Evolutionary conservation across 2,797 vertebrate species (phyloP), one percentile per base, ranked within the genome.

Genomic region (Phoxinus dragarum): DNA sequence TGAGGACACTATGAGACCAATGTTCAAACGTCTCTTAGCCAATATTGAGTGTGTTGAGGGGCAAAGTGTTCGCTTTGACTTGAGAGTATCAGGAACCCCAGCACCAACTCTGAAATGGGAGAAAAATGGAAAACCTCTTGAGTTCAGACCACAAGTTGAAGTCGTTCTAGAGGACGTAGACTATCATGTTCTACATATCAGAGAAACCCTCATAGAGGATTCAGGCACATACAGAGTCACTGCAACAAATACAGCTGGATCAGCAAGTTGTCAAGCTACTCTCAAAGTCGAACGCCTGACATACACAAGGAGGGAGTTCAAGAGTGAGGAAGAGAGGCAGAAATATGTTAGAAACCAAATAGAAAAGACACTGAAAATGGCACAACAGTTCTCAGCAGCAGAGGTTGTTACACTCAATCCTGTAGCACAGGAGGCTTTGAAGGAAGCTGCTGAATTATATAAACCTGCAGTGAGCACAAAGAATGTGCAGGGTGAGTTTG

Each of bases 381-480:
- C 98, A 89, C 95, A 97, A 93, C 95, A 95, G 34, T 97, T 99
- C 86, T 96, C 95, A 82, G 95, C 96, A 34, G 96, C 93, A 27
- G 97, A 98, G 92, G 93, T 95, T 11, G 94, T 97, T 88, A 92
- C 97, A 31, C 89, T 99, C 36, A 99, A 97, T 83, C 96, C 96
- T 74, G 97, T 96, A 0, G 98, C 98, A 66, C 97, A 99, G 88
- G 97, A 99, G 82, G 98, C 98, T 71, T 94, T 99, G 56, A 97
- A 97, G 90, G 97, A 98, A 92, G 98, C 98, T 89, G 97, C 98
- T 88, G 95, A 97, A 80, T 91, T 98, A 81, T 99, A 99, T 90
- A 99, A 98, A 89, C 98, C 98, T 89, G 98, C 98, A 3, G 95
- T 99, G 54, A 99, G 97, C 93, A 98, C 98, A 27, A 99, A 99